Evolutionary conservation across 1,140 invertebrate species (phyloP), one percentile per base, ranked within the genome.

Genomic region (Ostrea denselamellosa): DNA sequence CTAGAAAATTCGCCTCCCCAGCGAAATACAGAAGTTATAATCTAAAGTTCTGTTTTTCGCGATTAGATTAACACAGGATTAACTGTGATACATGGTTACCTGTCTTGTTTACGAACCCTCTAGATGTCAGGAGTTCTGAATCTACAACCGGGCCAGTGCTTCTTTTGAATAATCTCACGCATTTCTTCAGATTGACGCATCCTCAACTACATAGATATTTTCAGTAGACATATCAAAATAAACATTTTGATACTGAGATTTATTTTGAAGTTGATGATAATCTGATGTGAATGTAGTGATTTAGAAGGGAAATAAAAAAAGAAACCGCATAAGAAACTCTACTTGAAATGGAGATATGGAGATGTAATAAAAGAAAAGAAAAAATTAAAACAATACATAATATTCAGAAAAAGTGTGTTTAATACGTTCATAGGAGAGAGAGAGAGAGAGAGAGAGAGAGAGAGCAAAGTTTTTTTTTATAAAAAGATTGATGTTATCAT

Each of bases 1-100:
- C 68, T 28, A 28, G 28, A 25, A 14, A 44, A 25, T 77, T 28
- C 14, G 28, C 25, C 28, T 77, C 68, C 25, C 68, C 25, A 34
- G 9, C 68, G 28, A 77, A 77, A 28, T 25, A 77, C 28, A 25
- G 25, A 28, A 77, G 25, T 44, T 77, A 44, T 34, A 77, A 77
- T 77, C 68, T 77, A 2, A 8, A 34, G 25, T 77, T 71, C 65
- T 25, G n/a, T 28, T 71, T 77, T 25, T 34, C 68, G 68, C 28
- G 68, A 77, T 77, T 77, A 77, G 68, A 77, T 77, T 77, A 77
- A 77, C 25, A 28, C 68, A 28, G 68, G 65, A 77, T 77, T 77
- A 77, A 77, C 68, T 28, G 68, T 10, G 22, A 22, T 25, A 2
- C 22, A 28, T 9, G 22, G 25, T 2, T 9, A 77, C 25, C 68